Evolutionary conservation across 2,113 vertebrate species (phyloP), one percentile per base, ranked within the genome.

Genomic region (Gallinago undulata): DNA sequence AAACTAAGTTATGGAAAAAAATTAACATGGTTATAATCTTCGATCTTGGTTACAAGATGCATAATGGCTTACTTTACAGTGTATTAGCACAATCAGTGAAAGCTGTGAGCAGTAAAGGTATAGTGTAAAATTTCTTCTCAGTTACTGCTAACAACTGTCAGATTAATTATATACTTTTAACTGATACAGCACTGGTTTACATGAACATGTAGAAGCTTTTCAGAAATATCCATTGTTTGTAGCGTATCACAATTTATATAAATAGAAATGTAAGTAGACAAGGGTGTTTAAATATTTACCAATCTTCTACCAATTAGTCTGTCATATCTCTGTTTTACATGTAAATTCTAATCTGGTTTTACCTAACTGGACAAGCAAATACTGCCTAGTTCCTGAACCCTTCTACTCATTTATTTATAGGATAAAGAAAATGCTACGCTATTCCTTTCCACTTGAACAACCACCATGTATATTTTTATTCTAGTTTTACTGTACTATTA

Each of bases 261-360:
- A 70, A 31, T 21, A 11, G 19, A 83, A 78, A 74, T 64, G 18
- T 17, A 89, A 60, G 14, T 1, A 75, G 30, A 48, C 13, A 48
- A 5, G 4, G 8, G 1, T 57, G n/a, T 68, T 63, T 69, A 66
- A 72, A 5, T 69, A 69, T 35, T 89, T 35, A 70, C 7, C 47
- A 63, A 30, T 82, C 7, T 37, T 70, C 64, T n/a, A 59, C 27
- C 1, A 0, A 50, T 57, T 57, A 59, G 11, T 24, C 33, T 33
- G 41, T 17, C 25, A 22, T 41, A 64, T 15, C 31, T 53, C 19
- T 11, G 9, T 24, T 41, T 19, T 28, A 37, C 0, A 0, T 47
- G 4, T 18, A 37, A 68, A 60, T 11, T 27, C 55, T 59, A 55
- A 82, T 6, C 17, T 50, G 39, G 22, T 45, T 87, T 57, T 60